A percentile compares a stretch with the other conserved stretches of the same genome.
These are phyloP conservation scores for Oryctes rhinoceros DNA, from an alignment of 1,140 invertebrate genomes.

Conservation along the genomic window DNA sequence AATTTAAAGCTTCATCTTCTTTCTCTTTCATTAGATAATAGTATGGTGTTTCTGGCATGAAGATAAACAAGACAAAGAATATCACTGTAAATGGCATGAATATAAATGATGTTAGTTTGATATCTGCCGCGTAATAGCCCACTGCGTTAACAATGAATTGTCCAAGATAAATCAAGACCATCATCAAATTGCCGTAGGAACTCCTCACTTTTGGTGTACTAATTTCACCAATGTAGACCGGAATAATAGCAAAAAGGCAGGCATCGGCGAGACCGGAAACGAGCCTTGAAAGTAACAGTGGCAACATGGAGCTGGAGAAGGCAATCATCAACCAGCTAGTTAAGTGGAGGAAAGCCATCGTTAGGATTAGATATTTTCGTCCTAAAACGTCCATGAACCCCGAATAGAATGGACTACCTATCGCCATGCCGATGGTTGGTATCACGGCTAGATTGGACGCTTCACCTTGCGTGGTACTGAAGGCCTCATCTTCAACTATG, in stretches of 20 bases:
- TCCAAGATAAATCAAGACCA: constrained; percentile 63
- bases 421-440: constrained; percentile 40
- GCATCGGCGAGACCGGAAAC: constrained; percentile 43
- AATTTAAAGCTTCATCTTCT: constrained; percentile 24
- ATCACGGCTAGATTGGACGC: constrained; percentile 45
- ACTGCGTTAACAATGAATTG: constrained; percentile 74
- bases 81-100: constrained; percentile 62
- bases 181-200: constrained; percentile 51
- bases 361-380: constrained; percentile 42
- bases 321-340: constrained; percentile 44
- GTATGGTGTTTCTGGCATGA: constrained; percentile 43
- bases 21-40: constrained; percentile 33
- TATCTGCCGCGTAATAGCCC: constrained; percentile 67
- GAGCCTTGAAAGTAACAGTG: constrained; percentile 58
- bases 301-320: constrained; percentile 38
- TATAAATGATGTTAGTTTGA: constrained; percentile 67
- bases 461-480: constrained; percentile 42
- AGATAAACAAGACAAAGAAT: constrained; percentile 14
- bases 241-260: constrained; percentile 3
- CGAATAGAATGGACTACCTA: constrained; percentile 44
- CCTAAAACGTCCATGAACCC: constrained; percentile 50
- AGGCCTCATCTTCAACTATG: background rate
- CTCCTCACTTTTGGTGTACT: constrained; percentile 74
- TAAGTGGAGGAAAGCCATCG: constrained; percentile 42
- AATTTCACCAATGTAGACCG: constrained; percentile 63